These are phyloP conservation scores for Platanista minor DNA, from an alignment of 2,113 vertebrate species.

Conservation along the genomic window DNA sequence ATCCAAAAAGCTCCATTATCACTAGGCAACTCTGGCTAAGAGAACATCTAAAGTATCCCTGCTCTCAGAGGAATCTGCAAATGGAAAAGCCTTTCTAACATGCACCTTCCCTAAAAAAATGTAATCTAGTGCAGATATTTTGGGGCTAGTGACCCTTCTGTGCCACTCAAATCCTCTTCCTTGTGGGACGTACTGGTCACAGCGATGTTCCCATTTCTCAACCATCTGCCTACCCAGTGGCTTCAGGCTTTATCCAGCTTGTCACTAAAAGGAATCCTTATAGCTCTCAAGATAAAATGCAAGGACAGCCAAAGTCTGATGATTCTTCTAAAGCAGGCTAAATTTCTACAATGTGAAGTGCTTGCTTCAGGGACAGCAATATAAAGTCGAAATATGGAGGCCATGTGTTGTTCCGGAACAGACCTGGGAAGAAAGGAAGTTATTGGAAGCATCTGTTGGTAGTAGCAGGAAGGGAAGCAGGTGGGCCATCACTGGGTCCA, in stretches of 20 bases:
- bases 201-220: not conserved
- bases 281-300: not conserved
- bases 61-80: not conserved
- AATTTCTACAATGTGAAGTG: not conserved
- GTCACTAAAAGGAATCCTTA: not conserved
- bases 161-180: not conserved
- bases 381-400: not conserved
- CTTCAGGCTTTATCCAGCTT: not conserved
- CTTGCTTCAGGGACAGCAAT: not conserved
- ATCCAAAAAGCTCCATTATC: not conserved
- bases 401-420: not conserved
- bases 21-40: not conserved
- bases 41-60: not conserved
- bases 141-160: not conserved
- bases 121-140: not conserved
- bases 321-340: not conserved
- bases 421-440: not conserved
- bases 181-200: not conserved
- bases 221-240: not conserved
- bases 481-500: not conserved
- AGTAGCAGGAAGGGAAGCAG: not conserved
- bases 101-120: not conserved
- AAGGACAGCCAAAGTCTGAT: not conserved
- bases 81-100: not conserved
- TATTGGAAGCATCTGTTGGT: not conserved